Conservation (phyloP, 2,888 invertebrate genomes). For the Acleris holmiana region DNA sequence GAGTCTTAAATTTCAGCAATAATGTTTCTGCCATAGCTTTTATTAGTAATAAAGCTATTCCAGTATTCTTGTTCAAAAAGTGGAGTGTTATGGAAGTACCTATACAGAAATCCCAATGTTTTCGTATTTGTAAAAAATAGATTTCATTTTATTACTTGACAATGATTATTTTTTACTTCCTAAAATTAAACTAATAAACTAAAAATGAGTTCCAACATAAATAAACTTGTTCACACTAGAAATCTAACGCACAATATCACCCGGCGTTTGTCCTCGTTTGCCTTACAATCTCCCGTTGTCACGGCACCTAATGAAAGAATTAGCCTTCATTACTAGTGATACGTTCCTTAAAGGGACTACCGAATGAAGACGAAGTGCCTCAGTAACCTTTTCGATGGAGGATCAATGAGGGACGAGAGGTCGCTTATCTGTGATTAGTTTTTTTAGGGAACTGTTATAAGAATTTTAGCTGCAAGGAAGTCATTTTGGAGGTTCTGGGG, state of each 20-base stretch:
- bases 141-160: too few species aligned
- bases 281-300: slow-evolving; percentile 78
- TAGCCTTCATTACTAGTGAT: slow-evolving; percentile 83
- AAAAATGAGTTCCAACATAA: not conserved
- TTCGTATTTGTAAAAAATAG: too few species aligned
- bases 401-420: slow-evolving; percentile 67
- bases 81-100: too few species aligned
- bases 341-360: slow-evolving; percentile 82
- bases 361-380: slow-evolving; percentile 80
- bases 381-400: slow-evolving; percentile 74
- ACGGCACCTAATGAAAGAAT: slow-evolving; percentile 83
- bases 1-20: too few species aligned
- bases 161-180: too few species aligned
- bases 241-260: slow-evolving; percentile 27
- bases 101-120: too few species aligned
- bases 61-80: too few species aligned
- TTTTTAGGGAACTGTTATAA: slow-evolving; percentile 53
- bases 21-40: too few species aligned
- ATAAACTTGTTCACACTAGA: slow-evolving; percentile 4
- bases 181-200: not conserved
- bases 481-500: not conserved
- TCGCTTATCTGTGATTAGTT: slow-evolving; percentile 76
- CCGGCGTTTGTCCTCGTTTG: slow-evolving; percentile 70
- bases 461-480: not conserved
- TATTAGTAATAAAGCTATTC: too few species aligned